These are phyloP conservation scores for Falcunculus frontatus DNA, from an alignment of 2,113 vertebrate genomes.

Conservation along the genomic window DNA sequence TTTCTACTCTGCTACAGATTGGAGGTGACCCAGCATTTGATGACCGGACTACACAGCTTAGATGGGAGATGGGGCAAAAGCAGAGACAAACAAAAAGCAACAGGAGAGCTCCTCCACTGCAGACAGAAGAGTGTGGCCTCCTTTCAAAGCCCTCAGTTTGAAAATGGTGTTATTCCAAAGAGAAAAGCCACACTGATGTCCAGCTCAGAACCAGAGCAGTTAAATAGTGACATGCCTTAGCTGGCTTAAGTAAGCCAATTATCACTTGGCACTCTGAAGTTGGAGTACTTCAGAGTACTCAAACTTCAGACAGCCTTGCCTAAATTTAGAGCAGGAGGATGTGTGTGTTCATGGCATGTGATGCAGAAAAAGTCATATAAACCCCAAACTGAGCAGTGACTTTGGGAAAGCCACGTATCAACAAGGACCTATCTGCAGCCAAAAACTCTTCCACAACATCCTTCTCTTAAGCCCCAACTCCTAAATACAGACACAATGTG, in stretches of 20 bases:
- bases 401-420: neutral
- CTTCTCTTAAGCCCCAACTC: neutral
- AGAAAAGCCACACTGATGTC: neutral
- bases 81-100: neutral
- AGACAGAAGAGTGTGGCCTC: neutral
- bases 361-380: neutral
- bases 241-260: neutral
- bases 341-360: neutral
- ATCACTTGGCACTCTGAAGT: neutral
- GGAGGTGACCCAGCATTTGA: neutral
- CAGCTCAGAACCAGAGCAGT: neutral
- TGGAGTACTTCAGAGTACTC: neutral
- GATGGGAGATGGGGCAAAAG: neutral
- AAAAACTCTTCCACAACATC: neutral
- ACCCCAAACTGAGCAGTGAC: neutral
- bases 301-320: neutral
- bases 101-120: neutral
- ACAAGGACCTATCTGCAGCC: neutral
- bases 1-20: neutral
- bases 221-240: neutral
- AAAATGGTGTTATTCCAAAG: neutral
- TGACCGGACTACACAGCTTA: neutral
- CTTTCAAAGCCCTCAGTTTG: neutral
- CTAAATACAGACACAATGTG: neutral
- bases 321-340: neutral